A percentile compares a stretch with the other conserved stretches of the same genome.
These are phyloP conservation scores for Drosophila gunungcola DNA, from an alignment of 1,140 invertebrate species.

Conservation along the genomic window DNA sequence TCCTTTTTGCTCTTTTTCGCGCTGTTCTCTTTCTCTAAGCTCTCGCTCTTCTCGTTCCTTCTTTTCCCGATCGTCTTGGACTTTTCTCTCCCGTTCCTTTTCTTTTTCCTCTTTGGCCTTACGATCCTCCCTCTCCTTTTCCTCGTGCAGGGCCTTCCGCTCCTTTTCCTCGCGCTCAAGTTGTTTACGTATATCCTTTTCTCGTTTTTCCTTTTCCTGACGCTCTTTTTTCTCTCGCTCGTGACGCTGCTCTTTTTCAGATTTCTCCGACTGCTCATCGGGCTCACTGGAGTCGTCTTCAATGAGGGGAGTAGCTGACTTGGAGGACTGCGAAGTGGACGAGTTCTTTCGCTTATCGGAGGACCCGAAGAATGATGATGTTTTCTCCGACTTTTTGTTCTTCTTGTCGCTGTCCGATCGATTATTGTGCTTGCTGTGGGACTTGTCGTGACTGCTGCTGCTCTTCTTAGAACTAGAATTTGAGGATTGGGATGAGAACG, in stretches of 20 bases:
- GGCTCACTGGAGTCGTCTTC: slow-evolving; percentile 70
- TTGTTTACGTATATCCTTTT: slow-evolving; percentile 67
- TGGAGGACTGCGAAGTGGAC: slow-evolving; percentile 59
- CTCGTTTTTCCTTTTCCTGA: slow-evolving; percentile 65
- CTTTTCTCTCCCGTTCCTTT: slow-evolving; percentile 80
- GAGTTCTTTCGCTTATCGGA: slow-evolving; percentile 76
- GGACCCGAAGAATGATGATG: slow-evolving; percentile 32
- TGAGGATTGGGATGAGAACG: slow-evolving; percentile 24
- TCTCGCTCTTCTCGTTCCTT: slow-evolving; percentile 81
- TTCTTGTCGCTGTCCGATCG: slow-evolving; percentile 62
- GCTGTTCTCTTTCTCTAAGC: slow-evolving; percentile 80
- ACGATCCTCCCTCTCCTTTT: slow-evolving; percentile 76
- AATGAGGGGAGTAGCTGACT: slow-evolving; percentile 65
- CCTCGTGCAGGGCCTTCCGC: slow-evolving; percentile 47
- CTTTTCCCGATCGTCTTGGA: slow-evolving; percentile 81
- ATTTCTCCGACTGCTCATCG: slow-evolving; percentile 58
- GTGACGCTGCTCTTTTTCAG: slow-evolving; percentile 55
- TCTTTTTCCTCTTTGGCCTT: slow-evolving; percentile 81
- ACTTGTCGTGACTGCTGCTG: slow-evolving; percentile 34
- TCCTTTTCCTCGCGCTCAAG: slow-evolving; percentile 70
- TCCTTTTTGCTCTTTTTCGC: slow-evolving; percentile 83
- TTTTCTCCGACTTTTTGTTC: slow-evolving; percentile 67
- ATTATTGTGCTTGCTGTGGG: slow-evolving; percentile 75
- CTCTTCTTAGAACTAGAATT: slow-evolving; percentile 41
- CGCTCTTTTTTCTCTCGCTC: slow-evolving; percentile 51